Conservation (phyloP, 2,113 vertebrate species). For the Girardinichthys multiradiatus region DNA sequence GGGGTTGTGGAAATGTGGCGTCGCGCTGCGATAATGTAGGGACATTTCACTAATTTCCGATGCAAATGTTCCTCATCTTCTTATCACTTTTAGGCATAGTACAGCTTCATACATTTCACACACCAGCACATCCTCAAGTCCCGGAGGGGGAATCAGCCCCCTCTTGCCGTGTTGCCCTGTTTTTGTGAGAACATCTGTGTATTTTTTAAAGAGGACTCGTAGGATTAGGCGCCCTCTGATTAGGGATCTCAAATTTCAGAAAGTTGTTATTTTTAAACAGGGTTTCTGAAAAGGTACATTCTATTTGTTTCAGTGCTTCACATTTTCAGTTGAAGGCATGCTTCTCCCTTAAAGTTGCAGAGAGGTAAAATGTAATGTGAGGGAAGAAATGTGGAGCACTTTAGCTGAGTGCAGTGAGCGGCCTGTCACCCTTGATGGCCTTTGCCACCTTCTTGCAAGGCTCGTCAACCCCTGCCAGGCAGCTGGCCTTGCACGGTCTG, state of each 20-base stretch:
- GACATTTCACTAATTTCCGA: conserved; percentile 42
- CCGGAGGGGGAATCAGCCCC: conserved; percentile 12
- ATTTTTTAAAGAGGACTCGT: conserved; percentile 40
- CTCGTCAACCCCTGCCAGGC: conserved; percentile 35
- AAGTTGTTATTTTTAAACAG: conserved; percentile 12
- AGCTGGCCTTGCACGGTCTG: conserved; percentile 46
- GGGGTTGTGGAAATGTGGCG: conserved; percentile 1
- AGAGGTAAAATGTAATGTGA: conserved; percentile 12
- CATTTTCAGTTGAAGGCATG: conserved; percentile 5
- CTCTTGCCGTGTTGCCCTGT: not conserved
- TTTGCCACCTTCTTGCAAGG: conserved; percentile 47
- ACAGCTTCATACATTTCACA: conserved; percentile 62
- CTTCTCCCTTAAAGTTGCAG: conserved; percentile 7
- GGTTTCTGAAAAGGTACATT: not conserved
- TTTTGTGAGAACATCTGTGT: conserved; percentile 59
- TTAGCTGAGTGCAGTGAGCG: conserved; percentile 16
- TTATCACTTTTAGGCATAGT: conserved; percentile 54
- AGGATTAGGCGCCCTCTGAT: conserved; percentile 47
- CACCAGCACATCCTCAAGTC: conserved; percentile 45
- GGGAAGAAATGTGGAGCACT: conserved; percentile 19
- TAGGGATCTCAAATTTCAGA: conserved; percentile 36
- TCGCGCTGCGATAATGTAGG: conserved; percentile 15
- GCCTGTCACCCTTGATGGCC: conserved; percentile 40
- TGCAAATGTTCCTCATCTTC: conserved; percentile 47
- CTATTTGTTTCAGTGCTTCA: not conserved